These are phyloP conservation scores for Acinonyx jubatus DNA, from an alignment of 2,113 vertebrate species.

Conservation along the genomic window DNA sequence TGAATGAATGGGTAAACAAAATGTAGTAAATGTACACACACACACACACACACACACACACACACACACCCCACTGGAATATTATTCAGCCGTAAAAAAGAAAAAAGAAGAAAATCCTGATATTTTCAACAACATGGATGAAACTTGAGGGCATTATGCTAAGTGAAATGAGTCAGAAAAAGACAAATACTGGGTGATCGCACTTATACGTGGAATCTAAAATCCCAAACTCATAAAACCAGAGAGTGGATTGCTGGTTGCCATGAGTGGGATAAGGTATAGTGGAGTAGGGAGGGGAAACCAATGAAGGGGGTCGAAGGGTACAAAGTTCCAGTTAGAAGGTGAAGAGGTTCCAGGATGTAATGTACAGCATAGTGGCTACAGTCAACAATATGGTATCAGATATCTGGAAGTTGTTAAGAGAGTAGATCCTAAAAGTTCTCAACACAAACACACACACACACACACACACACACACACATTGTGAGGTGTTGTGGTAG, in stretches of 20 bases:
- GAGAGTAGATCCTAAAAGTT: neutral
- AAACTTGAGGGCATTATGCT: too few species aligned
- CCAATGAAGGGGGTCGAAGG: neutral
- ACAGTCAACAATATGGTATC: too few species aligned
- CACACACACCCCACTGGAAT: neutral
- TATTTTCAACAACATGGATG: neutral
- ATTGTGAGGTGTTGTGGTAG: neutral
- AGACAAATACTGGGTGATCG: too few species aligned
- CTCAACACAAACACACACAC: neutral
- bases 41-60: neutral
- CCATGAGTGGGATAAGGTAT: neutral
- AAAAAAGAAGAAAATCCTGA: neutral
- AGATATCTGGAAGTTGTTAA: neutral
- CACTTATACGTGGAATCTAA: neutral
- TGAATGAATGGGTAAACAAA: neutral
- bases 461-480: neutral
- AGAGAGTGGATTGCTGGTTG: neutral
- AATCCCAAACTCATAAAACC: neutral
- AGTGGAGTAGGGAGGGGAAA: neutral
- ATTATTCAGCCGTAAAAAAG: neutral
- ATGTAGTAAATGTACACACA: too few species aligned
- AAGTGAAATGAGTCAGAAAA: neutral
- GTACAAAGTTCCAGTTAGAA: neutral
- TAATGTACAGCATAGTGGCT: accelerated
- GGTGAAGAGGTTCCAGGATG: neutral